Evolutionary conservation across 2,888 invertebrate species (phyloP), one percentile per base, ranked within the genome.

Genomic region (Macrosoma leucophasiata): DNA sequence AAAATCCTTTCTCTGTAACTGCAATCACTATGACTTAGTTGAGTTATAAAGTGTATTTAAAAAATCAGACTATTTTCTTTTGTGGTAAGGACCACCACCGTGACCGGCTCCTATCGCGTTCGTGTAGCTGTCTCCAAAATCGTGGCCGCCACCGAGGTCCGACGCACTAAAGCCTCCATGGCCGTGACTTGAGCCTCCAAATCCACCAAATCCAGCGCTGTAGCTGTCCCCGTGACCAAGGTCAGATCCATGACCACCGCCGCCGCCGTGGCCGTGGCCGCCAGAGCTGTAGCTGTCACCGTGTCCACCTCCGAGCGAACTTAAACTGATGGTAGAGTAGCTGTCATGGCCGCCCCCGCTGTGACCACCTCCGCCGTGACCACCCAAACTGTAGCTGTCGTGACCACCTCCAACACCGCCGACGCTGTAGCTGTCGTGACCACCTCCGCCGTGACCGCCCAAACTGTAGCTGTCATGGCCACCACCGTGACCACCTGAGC

Each of bases 71-170:
- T 50, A 67, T 46, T 71, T 67, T 43, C 64, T 62, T 52, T 65
- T 59, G 41, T 71, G 78, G 48, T 84, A 84, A 2, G 81, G 82
- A 1, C 85, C 85, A 9, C 84, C 84, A 0, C 84, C 84, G 41
- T 84, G 82, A 9, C 85, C 85, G 3, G 84, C 65, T 12, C 68
- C 56, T 29, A 77, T 58, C 36, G 75, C 82, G 42, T 68, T 76
- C 18, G 70, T 76, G 55, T 77, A 84, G 43, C 74, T 84, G 46
- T 76, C 85, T 37, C 72, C 76, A 6, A 47, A 46, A 21, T 30
- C 56, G 29, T 54, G 54, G 11, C 59, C 54, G 13, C 66, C 59
- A 0, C 66, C 52, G 4, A 35, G 28, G 32, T 48, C 62, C 3
- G 26, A 21, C 23, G 48, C 54, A 36, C 48, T 57, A 6, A 62